A percentile compares a stretch with the other conserved stretches of the same genome.
phyloP scores from a whole-genome alignment of 2,797 vertebrate genomes.

The Chloroceryle inda region DNA sequence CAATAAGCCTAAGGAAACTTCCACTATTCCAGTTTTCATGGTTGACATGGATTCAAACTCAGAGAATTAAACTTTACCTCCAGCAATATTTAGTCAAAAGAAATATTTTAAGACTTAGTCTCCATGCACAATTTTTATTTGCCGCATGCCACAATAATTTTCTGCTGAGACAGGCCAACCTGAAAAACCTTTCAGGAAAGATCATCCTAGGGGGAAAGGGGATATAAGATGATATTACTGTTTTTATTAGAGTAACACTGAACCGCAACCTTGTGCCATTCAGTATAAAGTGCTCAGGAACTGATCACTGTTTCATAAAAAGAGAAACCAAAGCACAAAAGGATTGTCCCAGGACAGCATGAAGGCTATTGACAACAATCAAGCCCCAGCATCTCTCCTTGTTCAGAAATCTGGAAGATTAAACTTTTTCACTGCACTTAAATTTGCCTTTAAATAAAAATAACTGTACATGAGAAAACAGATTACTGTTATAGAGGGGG shows the following conservation, averaged over 20 bases:
- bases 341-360: not conserved
- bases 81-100: conserved; percentile 13
- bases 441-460: not conserved
- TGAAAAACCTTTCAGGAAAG: not conserved
- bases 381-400: not conserved
- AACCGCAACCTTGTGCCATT: not conserved
- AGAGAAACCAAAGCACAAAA: not conserved
- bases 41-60: not conserved
- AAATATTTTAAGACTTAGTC: not conserved
- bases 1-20: not conserved
- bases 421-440: not conserved
- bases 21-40: not conserved
- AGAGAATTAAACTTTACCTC: conserved; percentile 2
- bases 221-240: not conserved
- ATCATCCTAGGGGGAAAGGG: not conserved
- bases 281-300: not conserved
- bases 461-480: not conserved
- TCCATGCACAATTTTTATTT: not conserved
- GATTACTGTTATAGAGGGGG: not conserved
- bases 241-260: not conserved
- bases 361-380: not conserved
- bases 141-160: not conserved
- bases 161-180: not conserved
- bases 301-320: not conserved
- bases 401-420: too few species aligned